Base-by-base conservation (phyloP, 2,797 vertebrate species). In the Alfaro cultratus region DNA sequence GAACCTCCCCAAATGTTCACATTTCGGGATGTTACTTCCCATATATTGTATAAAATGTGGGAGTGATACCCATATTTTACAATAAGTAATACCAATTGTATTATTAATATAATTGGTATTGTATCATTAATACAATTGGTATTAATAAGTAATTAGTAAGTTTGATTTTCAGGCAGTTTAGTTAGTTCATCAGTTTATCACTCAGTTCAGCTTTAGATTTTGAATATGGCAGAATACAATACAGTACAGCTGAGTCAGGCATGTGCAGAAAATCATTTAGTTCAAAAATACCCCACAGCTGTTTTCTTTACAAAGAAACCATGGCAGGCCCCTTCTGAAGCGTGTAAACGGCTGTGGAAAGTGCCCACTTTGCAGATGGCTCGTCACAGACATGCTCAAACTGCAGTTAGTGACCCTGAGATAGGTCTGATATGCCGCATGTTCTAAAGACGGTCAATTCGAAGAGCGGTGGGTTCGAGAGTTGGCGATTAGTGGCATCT, bases 331-430 rank as follows among this genome's bases (percentile, higher is more conserved):
- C 55, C 74, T 80, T 78, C 57, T 83, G 77, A 90, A 77, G 53
- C 73, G 36, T 86, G 77, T 57, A 80, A 86, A 85, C 72, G 26
- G 26, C 84, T 80, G 60, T 67, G 64, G n/a, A 81, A 86, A 87
- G 82, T 74, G 74, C 75, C 74, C 81, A 87, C 79, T 87, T 84
- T 82, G 74, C 9, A 29, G 36, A 57, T 47, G 74, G 34, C 5
- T 64, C 29, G 2, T 82, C 77, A 12, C 72, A 87, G 89, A 89
- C 88, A 86, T 78, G 89, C 89, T 70, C 74, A 75, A 86, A 80
- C 89, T 92, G 82, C 80, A 80, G 49, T 21, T 79, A 86, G 83
- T 90, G 90, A 92, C 88, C 91, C 88, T 43, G 80, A 82, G 70
- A 81, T 78, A 67, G 36, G 74, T 11, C 7, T n/a, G 55, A 77